phyloP scores from a whole-genome alignment of 2,888 invertebrate genomes.

The Reticulitermes lucifugus region DNA sequence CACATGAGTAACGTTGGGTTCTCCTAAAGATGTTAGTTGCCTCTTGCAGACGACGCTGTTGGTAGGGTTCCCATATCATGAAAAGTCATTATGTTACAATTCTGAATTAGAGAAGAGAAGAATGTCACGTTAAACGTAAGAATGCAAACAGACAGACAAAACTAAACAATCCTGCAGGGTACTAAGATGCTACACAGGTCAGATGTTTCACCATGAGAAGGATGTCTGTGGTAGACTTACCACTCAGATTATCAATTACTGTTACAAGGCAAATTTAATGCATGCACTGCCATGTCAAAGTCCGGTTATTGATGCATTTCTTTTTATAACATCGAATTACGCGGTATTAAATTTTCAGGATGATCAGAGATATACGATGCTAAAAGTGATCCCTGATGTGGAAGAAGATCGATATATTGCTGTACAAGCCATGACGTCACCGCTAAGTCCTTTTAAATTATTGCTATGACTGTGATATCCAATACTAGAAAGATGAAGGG shows the following conservation, averaged over 20 bases:
- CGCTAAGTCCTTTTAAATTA: constrained; percentile 7
- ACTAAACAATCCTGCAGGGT: no score
- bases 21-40: no score
- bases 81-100: no score
- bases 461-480: constrained; percentile 32
- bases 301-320: not conserved
- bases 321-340: not conserved
- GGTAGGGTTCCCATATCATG: no score
- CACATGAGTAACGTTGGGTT: no score
- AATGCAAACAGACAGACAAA: no score
- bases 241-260: not conserved
- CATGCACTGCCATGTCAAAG: not conserved
- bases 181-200: no score
- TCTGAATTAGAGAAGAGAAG: no score
- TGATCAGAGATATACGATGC: not conserved
- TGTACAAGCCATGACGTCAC: constrained; percentile 11
- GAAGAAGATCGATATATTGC: not conserved
- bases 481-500: constrained; percentile 28
- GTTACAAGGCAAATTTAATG: not conserved
- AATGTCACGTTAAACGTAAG: no score
- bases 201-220: no score
- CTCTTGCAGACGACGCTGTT: no score
- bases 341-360: not conserved
- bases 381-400: not conserved
- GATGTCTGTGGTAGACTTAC: not conserved